Evolutionary conservation across 2,888 invertebrate genomes (phyloP).

Genomic region (Teleogryllus oceanicus): DNA sequence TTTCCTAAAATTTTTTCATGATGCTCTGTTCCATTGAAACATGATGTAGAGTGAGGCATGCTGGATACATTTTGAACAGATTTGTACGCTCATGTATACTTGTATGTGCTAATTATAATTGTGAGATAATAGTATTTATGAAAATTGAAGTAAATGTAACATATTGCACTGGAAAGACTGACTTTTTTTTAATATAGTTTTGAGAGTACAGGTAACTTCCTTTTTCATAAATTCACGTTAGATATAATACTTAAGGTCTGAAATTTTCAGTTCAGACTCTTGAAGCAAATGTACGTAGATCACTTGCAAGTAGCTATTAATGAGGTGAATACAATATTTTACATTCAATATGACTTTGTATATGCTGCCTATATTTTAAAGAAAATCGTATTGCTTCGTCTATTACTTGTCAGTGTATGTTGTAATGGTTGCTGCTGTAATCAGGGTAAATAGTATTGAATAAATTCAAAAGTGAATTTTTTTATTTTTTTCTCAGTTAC

Average conservation of each 20-base stretch:
- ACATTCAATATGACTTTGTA: neutral
- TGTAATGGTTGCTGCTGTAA: slow-evolving; percentile 1
- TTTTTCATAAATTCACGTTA: neutral
- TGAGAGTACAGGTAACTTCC: neutral
- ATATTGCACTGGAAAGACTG: slow-evolving; percentile 1
- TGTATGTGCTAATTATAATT: neutral
- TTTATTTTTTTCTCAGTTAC: neutral
- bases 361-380: slow-evolving; percentile 3
- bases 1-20: too few species aligned
- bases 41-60: too few species aligned
- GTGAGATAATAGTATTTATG: too few species aligned
- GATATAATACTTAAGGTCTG: neutral
- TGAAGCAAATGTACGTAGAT: neutral
- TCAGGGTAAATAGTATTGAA: slow-evolving; percentile 3
- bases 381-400: neutral
- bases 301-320: neutral
- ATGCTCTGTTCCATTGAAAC: too few species aligned
- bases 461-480: neutral
- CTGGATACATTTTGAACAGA: neutral
- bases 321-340: neutral
- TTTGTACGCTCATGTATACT: neutral
- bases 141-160: neutral
- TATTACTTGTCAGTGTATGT: neutral
- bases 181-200: slow-evolving; percentile 2
- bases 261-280: neutral